Evolutionary conservation across 92 coral and sea anemone genomes (phyloP).

Genomic region (Zoanthus gigantus): DNA sequence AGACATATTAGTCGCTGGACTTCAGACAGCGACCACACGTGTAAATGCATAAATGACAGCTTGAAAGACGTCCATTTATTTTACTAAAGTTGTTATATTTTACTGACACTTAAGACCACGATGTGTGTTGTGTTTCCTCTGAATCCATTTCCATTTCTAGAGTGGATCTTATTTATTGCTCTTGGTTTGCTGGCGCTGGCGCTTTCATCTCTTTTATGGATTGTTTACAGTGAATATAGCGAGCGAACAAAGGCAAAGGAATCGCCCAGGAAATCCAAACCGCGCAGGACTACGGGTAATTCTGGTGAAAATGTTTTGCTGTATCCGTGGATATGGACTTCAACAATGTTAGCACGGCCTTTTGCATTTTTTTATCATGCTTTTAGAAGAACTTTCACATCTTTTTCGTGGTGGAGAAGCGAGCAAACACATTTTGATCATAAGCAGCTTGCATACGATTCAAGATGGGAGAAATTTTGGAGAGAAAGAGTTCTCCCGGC

Average conservation of each 20-base stretch:
- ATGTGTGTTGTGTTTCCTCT: slow-evolving; percentile 91
- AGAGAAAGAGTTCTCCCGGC: slow-evolving; percentile 90
- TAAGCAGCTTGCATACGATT: slow-evolving; percentile 68
- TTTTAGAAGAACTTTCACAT: slow-evolving; percentile 64
- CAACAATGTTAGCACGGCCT: slow-evolving; percentile 71
- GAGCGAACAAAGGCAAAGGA: slow-evolving; percentile 33
- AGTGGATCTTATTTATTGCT: slow-evolving; percentile 78
- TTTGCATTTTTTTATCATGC: slow-evolving; percentile 65
- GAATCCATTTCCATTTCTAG: slow-evolving; percentile 76
- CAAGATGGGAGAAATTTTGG: slow-evolving; percentile 92
- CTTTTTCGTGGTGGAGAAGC: slow-evolving; percentile 80
- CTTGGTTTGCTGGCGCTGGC: slow-evolving; percentile 68
- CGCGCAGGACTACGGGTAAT: slow-evolving; percentile 46
- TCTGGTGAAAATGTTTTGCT: slow-evolving; percentile 25
- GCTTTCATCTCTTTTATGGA: slow-evolving; percentile 52
- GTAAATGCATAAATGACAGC: neutral
- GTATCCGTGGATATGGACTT: slow-evolving; percentile 63
- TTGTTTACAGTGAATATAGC: slow-evolving; percentile 45
- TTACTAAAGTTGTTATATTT: neutral
- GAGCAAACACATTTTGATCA: slow-evolving; percentile 72
- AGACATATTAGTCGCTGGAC: neutral
- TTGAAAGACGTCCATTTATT: neutral
- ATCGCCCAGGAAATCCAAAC: slow-evolving; percentile 42
- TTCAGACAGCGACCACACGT: slow-evolving; percentile 7
- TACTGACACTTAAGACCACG: slow-evolving; percentile 1